A percentile compares a stretch with the other conserved stretches of the same genome.
Conservation (phyloP, 2,113 vertebrate species). For the Mixornis gularis region DNA sequence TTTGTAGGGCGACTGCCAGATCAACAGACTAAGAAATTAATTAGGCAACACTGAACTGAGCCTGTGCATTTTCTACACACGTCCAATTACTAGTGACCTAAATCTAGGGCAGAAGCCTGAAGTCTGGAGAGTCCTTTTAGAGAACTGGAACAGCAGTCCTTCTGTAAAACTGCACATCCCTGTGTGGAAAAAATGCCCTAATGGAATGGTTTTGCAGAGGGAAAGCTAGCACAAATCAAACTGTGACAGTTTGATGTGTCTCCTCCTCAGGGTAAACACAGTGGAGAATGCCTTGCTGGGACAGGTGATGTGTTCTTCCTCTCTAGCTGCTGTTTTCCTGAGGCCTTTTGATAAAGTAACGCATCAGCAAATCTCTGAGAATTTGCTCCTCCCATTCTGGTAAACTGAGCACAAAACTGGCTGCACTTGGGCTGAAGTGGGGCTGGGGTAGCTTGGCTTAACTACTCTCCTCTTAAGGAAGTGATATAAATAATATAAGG, state of each 20-base stretch:
- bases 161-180: not conserved
- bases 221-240: not conserved
- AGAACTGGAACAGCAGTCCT: not conserved
- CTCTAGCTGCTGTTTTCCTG: not conserved
- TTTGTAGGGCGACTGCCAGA: conserved; percentile 25
- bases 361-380: not conserved
- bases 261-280: not conserved
- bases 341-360: not conserved
- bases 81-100: conserved; percentile 61
- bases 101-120: conserved; percentile 24
- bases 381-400: not conserved
- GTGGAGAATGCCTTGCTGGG: not conserved
- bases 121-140: not conserved
- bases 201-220: not conserved
- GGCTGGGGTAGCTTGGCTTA: not conserved
- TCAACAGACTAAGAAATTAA: conserved; percentile 49
- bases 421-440: not conserved
- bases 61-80: conserved; percentile 23
- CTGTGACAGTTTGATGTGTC: not conserved
- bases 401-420: not conserved
- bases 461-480: not conserved
- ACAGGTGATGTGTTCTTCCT: not conserved
- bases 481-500: not conserved
- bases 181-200: not conserved
- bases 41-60: conserved; percentile 39